A percentile compares a stretch with the other conserved stretches of the same genome.
These are phyloP conservation scores for Gasterosteus nipponicus DNA, from an alignment of 2,113 vertebrate species.

Conservation along the genomic window DNA sequence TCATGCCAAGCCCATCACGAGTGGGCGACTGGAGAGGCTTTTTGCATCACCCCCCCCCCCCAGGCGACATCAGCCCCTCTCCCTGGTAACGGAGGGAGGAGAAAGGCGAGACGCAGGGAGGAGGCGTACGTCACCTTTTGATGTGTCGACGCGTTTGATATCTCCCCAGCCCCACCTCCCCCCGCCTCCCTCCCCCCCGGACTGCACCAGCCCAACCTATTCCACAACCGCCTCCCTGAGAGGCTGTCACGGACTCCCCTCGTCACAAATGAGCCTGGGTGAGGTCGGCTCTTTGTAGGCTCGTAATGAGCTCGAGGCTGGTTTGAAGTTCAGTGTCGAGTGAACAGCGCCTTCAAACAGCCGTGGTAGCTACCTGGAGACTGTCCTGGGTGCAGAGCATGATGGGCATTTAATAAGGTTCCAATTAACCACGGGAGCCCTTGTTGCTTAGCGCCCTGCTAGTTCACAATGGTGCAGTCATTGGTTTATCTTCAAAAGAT, in stretches of 20 bases:
- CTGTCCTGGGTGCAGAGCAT: conserved; percentile 51
- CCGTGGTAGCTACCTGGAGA: conserved; percentile 18
- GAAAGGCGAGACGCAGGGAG: conserved; percentile 50
- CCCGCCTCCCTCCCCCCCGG: conserved; percentile 12
- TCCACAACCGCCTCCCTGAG: conserved; percentile 31
- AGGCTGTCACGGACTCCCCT: conserved; percentile 37
- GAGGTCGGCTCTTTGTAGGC: conserved; percentile 28
- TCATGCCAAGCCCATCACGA: conserved; percentile 76
- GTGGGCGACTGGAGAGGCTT: conserved; percentile 68
- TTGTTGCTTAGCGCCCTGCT: neutral
- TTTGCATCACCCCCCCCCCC: conserved; percentile 74
- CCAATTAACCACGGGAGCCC: conserved; percentile 32
- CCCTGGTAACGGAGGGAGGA: conserved; percentile 66
- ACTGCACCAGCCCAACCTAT: conserved; percentile 1
- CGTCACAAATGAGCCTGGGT: conserved; percentile 33
- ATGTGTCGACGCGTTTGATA: conserved; percentile 73
- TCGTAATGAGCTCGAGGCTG: conserved; percentile 60
- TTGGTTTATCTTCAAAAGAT: neutral
- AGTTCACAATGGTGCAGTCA: conserved; percentile 3
- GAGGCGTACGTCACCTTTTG: conserved; percentile 66
- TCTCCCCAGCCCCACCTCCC: conserved; percentile 50
- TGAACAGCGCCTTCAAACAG: conserved; percentile 39
- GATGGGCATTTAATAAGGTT: conserved; percentile 61
- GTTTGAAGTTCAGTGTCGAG: conserved; percentile 39
- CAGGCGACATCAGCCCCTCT: conserved; percentile 76